These are phyloP conservation scores for Danio albolineatus DNA, from an alignment of 2,797 vertebrate genomes.

Conservation along the genomic window DNA sequence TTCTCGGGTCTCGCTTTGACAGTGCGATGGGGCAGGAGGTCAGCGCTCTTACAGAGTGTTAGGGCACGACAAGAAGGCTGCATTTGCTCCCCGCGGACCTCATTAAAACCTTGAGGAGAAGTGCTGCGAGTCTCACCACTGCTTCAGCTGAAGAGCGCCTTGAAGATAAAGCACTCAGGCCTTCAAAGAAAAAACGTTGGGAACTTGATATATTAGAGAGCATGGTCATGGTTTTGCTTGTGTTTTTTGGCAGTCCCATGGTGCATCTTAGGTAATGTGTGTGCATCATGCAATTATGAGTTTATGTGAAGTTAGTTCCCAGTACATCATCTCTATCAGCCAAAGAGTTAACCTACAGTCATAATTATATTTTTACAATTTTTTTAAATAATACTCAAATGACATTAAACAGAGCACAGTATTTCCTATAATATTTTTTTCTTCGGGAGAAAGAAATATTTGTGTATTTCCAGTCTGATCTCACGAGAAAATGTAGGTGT, in stretches of 20 bases:
- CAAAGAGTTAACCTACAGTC: neutral
- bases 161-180: neutral
- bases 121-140: conserved; percentile 36
- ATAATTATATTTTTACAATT: too few relatives aligned
- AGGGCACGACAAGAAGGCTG: neutral
- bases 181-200: conserved; percentile 4
- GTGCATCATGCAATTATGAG: neutral
- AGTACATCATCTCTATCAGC: neutral
- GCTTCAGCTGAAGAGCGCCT: neutral
- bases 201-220: neutral
- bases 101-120: conserved; percentile 53
- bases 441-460: too few relatives aligned
- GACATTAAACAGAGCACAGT: too few relatives aligned
- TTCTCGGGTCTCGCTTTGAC: conserved; percentile 15
- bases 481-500: too few relatives aligned
- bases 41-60: conserved; percentile 36
- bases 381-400: too few relatives aligned
- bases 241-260: neutral
- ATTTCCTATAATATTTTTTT: too few relatives aligned
- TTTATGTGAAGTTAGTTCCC: neutral
- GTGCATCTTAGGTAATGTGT: neutral
- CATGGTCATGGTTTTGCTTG: neutral
- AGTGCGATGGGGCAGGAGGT: conserved; percentile 19
- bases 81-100: conserved; percentile 47
- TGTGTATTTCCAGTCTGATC: too few relatives aligned